Evolutionary conservation across 2,113 vertebrate genomes (phyloP).

Genomic region (Acrocephalus kingi): DNA sequence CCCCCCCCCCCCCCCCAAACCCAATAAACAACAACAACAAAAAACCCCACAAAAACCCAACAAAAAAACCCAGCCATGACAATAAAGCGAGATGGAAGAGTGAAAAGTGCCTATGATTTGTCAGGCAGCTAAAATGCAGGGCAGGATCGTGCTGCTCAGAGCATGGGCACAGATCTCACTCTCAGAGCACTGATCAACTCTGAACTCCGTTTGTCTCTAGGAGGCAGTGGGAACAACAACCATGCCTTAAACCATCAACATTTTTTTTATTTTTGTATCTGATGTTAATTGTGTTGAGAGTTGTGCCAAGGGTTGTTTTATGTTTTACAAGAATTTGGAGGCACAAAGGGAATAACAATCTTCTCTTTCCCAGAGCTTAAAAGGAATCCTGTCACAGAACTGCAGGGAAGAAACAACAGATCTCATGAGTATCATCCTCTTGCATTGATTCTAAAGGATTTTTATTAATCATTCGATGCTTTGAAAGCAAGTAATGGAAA

Average conservation of each 20-base stretch:
- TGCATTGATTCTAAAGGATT: not conserved
- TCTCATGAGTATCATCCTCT: not conserved
- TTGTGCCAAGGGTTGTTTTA: not conserved
- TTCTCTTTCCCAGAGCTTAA: not conserved
- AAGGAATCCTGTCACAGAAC: not conserved
- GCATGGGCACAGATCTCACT: conserved; percentile 1
- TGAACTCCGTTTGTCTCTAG: not conserved
- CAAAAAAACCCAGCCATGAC: not conserved
- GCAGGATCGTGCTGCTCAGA: not conserved
- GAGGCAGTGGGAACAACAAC: conserved; percentile 5
- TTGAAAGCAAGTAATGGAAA: not conserved
- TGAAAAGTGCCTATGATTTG: not conserved
- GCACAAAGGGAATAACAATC: not conserved
- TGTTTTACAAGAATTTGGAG: not conserved
- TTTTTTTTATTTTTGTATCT: not conserved
- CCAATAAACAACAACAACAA: not conserved
- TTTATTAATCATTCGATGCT: not conserved
- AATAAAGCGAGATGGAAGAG: not conserved
- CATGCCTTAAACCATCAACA: not conserved
- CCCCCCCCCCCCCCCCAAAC: too few species aligned
- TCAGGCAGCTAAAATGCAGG: not conserved
- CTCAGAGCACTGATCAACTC: not conserved
- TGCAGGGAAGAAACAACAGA: not conserved
- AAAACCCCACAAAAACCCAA: not conserved
- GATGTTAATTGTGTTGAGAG: not conserved